Evolutionary conservation across 23 tunicate genomes (phyloP).

Genomic region (Botrylloides violaceus): DNA sequence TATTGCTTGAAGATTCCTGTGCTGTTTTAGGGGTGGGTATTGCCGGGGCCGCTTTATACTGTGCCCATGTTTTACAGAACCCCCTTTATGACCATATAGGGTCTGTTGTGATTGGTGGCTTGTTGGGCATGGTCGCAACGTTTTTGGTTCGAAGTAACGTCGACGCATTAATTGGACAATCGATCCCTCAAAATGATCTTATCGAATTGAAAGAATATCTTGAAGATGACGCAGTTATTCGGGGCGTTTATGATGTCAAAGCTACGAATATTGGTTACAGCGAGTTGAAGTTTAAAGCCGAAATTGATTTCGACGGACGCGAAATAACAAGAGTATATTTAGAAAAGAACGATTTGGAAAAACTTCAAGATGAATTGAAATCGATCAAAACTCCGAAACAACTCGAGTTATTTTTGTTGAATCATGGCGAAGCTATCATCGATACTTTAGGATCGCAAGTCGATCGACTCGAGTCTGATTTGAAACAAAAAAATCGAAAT

Average conservation of each 20-base stretch:
- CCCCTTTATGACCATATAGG: conserved; percentile 63
- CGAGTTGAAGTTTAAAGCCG: conserved; percentile 91
- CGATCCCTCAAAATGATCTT: conserved; percentile 57
- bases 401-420: conserved; percentile 44
- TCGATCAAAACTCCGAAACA: conserved; percentile 50
- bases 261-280: conserved; percentile 73
- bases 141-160: conserved; percentile 70
- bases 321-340: conserved; percentile 89
- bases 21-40: conserved; percentile 74
- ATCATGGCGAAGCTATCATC: conserved; percentile 80
- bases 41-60: conserved; percentile 60
- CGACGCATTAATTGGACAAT: conserved; percentile 73
- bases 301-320: conserved; percentile 90
- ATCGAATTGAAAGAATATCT: conserved; percentile 52
- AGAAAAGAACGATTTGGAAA: conserved; percentile 57
- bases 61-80: conserved; percentile 37
- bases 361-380: conserved; percentile 47
- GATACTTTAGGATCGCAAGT: conserved; percentile 89
- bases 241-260: conserved; percentile 96
- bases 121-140: conserved; percentile 87
- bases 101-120: conserved; percentile 77
- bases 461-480: conserved; percentile 73
- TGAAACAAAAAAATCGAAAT: conserved; percentile 62
- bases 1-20: conserved; percentile 83
- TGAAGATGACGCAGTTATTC: conserved; percentile 85